phyloP scores from a whole-genome alignment of 2,888 invertebrate genomes.

The Synergus laeviventris region DNA sequence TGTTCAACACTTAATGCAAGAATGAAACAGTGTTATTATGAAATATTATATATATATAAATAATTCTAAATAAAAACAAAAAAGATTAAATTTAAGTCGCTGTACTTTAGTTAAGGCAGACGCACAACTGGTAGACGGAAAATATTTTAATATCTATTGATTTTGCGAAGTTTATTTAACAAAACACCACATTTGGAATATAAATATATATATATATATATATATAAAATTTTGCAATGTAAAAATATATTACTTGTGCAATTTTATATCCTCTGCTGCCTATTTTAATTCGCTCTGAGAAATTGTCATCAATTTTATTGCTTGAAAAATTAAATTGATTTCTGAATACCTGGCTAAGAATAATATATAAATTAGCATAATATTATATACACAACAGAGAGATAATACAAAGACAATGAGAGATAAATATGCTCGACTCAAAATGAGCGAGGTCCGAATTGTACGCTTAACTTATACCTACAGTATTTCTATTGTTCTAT shows the following conservation, averaged over 20 bases:
- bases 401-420: conserved; percentile 11
- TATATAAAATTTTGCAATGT: too few species aligned
- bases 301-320: too few species aligned
- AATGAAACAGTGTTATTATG: background rate
- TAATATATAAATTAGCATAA: conserved; percentile 2
- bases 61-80: background rate
- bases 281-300: too few species aligned
- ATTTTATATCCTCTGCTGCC: too few species aligned
- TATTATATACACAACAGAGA: background rate
- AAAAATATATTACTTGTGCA: too few species aligned
- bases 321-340: background rate
- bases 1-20: background rate
- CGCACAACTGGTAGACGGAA: background rate
- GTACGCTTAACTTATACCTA: conserved; percentile 67
- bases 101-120: background rate
- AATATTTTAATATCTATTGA: background rate
- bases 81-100: background rate
- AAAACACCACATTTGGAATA: too few species aligned
- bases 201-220: too few species aligned
- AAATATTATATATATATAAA: background rate
- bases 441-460: conserved; percentile 61
- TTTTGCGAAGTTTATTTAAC: too few species aligned
- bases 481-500: conserved; percentile 63
- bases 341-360: background rate
- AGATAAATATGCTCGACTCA: background rate